Evolutionary conservation across 2,113 vertebrate species (phyloP).

Genomic region (Lagenorhynchus albirostris): DNA sequence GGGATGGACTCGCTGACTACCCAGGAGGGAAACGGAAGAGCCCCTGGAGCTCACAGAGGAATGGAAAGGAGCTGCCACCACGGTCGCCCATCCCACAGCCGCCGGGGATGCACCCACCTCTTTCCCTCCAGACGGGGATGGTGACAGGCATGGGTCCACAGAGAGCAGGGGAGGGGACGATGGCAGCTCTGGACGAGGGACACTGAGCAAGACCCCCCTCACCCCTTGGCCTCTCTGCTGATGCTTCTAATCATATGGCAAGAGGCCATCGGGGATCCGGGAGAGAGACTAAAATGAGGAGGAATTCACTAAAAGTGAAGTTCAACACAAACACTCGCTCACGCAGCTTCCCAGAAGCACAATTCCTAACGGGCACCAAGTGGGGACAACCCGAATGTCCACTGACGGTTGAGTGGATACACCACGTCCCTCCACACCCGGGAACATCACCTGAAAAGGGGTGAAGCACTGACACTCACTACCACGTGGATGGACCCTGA

Average conservation of each 20-base stretch:
- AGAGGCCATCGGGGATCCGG: no score
- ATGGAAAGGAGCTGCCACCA: no score
- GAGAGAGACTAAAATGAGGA: background rate
- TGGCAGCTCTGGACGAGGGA: background rate
- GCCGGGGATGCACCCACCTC: background rate
- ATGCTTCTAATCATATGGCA: background rate
- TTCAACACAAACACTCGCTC: background rate
- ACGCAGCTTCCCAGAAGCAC: fast-evolving
- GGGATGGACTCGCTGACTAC: background rate
- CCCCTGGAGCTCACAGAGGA: background rate
- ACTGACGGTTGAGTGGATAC: fast-evolving
- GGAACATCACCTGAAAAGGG: fast-evolving
- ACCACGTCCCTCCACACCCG: background rate
- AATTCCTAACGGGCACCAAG: background rate
- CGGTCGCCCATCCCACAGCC: background rate
- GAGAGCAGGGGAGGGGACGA: background rate
- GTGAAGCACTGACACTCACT: fast-evolving
- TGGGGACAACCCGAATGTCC: background rate
- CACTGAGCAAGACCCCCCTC: background rate
- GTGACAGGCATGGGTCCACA: fast-evolving
- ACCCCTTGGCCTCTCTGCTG: background rate
- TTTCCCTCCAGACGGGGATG: background rate
- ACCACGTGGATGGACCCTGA: fast-evolving
- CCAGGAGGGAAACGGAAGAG: background rate
- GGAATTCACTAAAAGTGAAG: no score